These are phyloP conservation scores for Caradrina kadenii DNA, from an alignment of 2,888 invertebrate genomes.

Conservation along the genomic window DNA sequence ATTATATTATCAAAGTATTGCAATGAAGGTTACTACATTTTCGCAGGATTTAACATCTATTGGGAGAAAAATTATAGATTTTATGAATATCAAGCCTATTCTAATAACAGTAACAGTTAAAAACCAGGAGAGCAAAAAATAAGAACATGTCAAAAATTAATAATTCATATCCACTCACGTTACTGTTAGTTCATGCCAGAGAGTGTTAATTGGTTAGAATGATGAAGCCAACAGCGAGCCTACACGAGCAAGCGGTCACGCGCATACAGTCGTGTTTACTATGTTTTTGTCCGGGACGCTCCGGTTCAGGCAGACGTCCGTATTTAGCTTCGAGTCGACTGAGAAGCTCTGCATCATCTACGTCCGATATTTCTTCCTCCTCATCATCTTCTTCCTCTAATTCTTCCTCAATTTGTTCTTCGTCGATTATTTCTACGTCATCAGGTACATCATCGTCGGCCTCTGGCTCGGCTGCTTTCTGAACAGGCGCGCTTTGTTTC, in stretches of 20 bases:
- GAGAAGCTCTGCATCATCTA: slow-evolving; percentile 93
- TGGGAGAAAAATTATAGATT: not conserved
- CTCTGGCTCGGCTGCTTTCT: slow-evolving; percentile 60
- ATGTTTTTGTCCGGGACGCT: slow-evolving; percentile 84
- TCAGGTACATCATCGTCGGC: slow-evolving; percentile 81
- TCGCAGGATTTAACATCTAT: not conserved
- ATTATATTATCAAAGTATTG: not conserved
- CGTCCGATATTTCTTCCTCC: slow-evolving; percentile 91
- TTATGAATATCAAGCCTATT: slow-evolving; percentile 7
- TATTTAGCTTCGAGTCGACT: slow-evolving; percentile 94
- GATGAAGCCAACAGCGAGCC: slow-evolving; percentile 72
- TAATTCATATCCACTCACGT: slow-evolving; percentile 79
- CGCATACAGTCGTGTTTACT: slow-evolving; percentile 81
- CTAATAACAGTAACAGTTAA: slow-evolving; percentile 22
- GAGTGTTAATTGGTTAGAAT: slow-evolving; percentile 77
- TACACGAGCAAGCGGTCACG: slow-evolving; percentile 66
- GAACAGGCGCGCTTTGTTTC: slow-evolving; percentile 66
- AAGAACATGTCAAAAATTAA: slow-evolving; percentile 41
- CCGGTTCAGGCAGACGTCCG: slow-evolving; percentile 91
- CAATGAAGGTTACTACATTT: not conserved
- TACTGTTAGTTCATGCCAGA: slow-evolving; percentile 81
- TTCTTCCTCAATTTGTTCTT: slow-evolving; percentile 87
- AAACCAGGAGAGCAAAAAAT: slow-evolving; percentile 34
- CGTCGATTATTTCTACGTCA: slow-evolving; percentile 87
- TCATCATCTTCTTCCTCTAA: slow-evolving; percentile 86